Evolutionary conservation across 2,888 invertebrate genomes (phyloP), one percentile per base, ranked within the genome.

Genomic region (Punctoribates punctum): DNA sequence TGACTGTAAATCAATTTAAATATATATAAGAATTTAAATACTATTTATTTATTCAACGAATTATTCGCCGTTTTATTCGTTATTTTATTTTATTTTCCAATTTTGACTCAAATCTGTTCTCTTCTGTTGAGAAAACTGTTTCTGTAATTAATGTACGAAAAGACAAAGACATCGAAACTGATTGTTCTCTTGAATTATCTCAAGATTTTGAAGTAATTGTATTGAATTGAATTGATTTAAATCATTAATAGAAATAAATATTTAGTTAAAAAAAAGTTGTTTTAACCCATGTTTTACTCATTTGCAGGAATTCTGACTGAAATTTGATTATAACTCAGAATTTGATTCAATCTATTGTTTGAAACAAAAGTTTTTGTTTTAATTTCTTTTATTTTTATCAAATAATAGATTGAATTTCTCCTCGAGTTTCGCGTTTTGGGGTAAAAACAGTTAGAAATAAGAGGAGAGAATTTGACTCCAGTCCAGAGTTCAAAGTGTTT

Each of bases 141-240:
- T 51, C 4, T 60, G 60, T 29, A 60, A 60, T 60, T 29, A 60
- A 3, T 60, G 29, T 60, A 60, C 5, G 13, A 57, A n/a, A 57
- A 20, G 57, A 57, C 42, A 57, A 60, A 60, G 60, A 60, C 60
- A 60, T 60, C 60, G 60, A 60, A 60, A 29, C 15, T 11, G 25
- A 57, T 20, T 57, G 57, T 23, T 57, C 23, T 57, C 23, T 23
- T 23, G 17, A 25, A 23, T 23, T 57, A 57, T 57, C 3, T 20
- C 57, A 25, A 57, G 20, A 57, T 57, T 51, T 51, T 51, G 5
- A 20, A 20, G 34, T 34, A 34, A 51, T 20, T 42, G 51, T n/a
- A n/a, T 51, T 57, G 54, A 20, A 3, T n/a, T 20, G n/a, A 54
- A 54, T 54, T 54, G n/a, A 54, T 54, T 54, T 54, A 8, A 23